Percentiles rank a stretch among this genome's conserved stretches.
Conservation (phyloP, 2,113 vertebrate species). For the Amphiprion percula region DNA sequence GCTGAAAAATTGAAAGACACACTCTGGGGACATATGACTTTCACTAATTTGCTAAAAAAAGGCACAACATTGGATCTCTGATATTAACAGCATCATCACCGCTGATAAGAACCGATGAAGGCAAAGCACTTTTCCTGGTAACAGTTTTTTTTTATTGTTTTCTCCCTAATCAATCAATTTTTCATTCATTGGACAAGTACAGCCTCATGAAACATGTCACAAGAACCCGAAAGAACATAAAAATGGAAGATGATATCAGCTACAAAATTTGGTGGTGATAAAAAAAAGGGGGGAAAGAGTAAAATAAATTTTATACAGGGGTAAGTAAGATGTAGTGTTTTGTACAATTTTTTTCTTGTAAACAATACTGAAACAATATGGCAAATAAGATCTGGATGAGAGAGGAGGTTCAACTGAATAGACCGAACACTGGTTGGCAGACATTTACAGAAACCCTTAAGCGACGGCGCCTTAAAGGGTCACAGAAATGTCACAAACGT, state of each 20-base stretch:
- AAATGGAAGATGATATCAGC: constrained; percentile 71
- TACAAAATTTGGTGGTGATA: constrained; percentile 79
- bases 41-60: no score
- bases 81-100: background rate
- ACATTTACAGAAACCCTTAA: constrained; percentile 64
- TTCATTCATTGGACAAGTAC: constrained; percentile 81
- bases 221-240: constrained; percentile 77
- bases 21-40: no score
- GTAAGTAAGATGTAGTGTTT: constrained; percentile 82
- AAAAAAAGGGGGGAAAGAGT: constrained; percentile 43
- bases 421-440: constrained; percentile 75
- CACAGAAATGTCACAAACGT: constrained; percentile 56
- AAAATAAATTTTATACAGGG: constrained; percentile 69
- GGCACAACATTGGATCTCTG: no score
- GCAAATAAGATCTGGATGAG: constrained; percentile 52
- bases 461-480: constrained; percentile 24
- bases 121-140: constrained; percentile 37
- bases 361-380: constrained; percentile 77
- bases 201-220: constrained; percentile 75
- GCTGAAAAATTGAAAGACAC: no score
- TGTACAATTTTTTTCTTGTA: constrained; percentile 75
- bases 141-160: constrained; percentile 76
- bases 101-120: background rate
- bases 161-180: constrained; percentile 82
- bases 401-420: constrained; percentile 45